phyloP scores from a whole-genome alignment of 2,113 vertebrate genomes.

The Peucedramus taeniatus region DNA sequence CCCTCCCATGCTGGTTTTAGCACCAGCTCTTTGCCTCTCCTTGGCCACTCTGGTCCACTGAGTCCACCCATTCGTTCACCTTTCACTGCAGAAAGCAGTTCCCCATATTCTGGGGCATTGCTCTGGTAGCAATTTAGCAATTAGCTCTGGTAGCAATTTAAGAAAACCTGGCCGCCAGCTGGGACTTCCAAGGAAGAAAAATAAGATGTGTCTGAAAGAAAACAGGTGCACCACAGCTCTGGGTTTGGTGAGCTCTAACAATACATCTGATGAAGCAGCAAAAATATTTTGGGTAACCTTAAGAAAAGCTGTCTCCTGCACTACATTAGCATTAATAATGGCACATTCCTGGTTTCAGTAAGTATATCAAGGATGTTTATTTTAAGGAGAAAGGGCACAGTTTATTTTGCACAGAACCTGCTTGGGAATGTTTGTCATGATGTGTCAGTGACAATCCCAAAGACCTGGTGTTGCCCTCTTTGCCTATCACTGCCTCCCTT shows the following conservation, averaged over 20 bases:
- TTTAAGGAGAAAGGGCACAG: slow-evolving; percentile 52
- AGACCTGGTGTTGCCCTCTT: slow-evolving; percentile 1
- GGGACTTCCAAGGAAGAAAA: slow-evolving; percentile 60
- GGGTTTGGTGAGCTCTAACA: slow-evolving; percentile 36
- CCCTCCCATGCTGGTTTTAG: background rate
- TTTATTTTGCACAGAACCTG: slow-evolving; percentile 50
- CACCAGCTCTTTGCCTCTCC: background rate
- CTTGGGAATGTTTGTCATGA: slow-evolving; percentile 55
- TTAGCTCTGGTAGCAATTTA: slow-evolving; percentile 62
- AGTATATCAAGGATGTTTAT: slow-evolving; percentile 54
- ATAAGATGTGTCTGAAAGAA: slow-evolving; percentile 68
- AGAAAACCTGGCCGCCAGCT: slow-evolving; percentile 50
- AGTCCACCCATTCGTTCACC: background rate
- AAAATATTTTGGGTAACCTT: slow-evolving; percentile 48
- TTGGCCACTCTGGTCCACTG: background rate
- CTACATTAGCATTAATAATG: slow-evolving; percentile 54
- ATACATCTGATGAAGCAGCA: slow-evolving; percentile 41
- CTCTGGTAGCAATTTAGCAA: slow-evolving; percentile 60
- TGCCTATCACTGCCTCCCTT: background rate
- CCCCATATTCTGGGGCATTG: background rate
- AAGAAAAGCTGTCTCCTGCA: slow-evolving; percentile 44
- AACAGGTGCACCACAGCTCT: slow-evolving; percentile 54
- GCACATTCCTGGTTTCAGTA: slow-evolving; percentile 55
- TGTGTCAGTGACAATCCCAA: slow-evolving; percentile 45
- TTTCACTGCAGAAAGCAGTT: background rate